Evolutionary conservation across 2,888 invertebrate species (phyloP).

Genomic region (Noctua janthe): DNA sequence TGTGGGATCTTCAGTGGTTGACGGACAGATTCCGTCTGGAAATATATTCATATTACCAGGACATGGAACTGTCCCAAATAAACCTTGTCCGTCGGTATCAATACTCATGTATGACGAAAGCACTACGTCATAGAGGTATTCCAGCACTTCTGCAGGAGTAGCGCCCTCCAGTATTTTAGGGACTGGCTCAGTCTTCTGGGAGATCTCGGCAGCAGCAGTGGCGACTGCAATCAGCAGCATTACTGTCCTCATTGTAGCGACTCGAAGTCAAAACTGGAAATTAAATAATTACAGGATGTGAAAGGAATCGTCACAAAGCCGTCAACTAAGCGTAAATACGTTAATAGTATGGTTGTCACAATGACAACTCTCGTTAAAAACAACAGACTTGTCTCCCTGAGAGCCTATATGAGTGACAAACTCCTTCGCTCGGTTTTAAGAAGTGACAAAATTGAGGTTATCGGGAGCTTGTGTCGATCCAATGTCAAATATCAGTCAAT

Average conservation of each 20-base stretch:
- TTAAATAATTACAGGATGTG: too few relatives aligned
- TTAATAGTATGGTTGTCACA: too few relatives aligned
- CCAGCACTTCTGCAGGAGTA: not conserved
- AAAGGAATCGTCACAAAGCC: too few relatives aligned
- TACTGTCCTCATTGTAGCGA: not conserved
- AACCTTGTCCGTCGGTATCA: not conserved
- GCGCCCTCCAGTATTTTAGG: not conserved
- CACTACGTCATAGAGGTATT: slow-evolving; percentile 20
- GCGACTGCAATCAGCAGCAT: slow-evolving; percentile 8
- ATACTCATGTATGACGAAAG: not conserved
- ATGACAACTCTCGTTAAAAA: too few relatives aligned
- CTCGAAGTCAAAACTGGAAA: not conserved
- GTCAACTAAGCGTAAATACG: too few relatives aligned
- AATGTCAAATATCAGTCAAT: too few relatives aligned
- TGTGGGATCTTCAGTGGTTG: not conserved
- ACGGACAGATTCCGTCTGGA: accelerated
- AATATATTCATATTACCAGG: accelerated
- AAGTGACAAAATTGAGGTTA: too few relatives aligned
- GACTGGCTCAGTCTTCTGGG: not conserved
- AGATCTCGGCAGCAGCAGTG: not conserved
- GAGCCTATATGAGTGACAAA: too few relatives aligned
- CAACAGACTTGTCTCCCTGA: too few relatives aligned
- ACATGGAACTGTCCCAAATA: accelerated
- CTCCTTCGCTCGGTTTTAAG: too few relatives aligned
- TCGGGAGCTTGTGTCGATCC: too few relatives aligned